Percentiles rank a stretch among this genome's conserved stretches.
Evolutionary conservation across 1,140 invertebrate genomes (phyloP).

Genomic region (Cydia strobilella): DNA sequence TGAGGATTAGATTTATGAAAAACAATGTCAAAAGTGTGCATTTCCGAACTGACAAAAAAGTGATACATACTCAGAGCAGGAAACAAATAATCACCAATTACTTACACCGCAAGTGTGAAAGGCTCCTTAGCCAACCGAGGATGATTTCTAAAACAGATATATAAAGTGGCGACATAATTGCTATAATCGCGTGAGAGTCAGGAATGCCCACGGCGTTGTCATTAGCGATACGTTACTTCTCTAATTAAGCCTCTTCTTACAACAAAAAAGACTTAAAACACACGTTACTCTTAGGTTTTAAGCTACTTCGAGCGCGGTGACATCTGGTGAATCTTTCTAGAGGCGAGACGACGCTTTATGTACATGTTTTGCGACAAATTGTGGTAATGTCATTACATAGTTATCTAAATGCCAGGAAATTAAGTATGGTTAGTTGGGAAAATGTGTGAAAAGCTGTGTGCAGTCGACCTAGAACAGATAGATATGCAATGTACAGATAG

Average conservation of each 20-base stretch:
- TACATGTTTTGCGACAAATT: background rate
- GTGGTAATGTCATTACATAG: background rate
- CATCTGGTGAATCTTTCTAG: background rate
- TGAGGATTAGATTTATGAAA: no score
- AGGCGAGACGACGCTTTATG: background rate
- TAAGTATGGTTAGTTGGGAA: background rate
- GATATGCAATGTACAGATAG: no score
- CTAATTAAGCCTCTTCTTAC: background rate
- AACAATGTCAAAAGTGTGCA: no score
- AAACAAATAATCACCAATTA: background rate
- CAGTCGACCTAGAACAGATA: no score
- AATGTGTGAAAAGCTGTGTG: conserved; percentile 4
- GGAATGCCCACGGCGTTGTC: background rate
- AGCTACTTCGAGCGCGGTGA: no score
- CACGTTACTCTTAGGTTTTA: no score
- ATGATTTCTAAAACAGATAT: conserved; percentile 24
- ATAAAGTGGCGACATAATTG: conserved; percentile 17
- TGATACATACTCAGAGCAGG: background rate
- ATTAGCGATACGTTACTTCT: conserved; percentile 3
- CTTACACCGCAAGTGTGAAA: background rate
- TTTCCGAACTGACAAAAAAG: no score
- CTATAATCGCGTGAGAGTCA: background rate
- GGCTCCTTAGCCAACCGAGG: background rate
- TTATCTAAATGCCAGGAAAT: background rate
- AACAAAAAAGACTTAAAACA: background rate